These are phyloP conservation scores for Dicrurus megarhynchus DNA, from an alignment of 2,113 vertebrate genomes.

Conservation along the genomic window DNA sequence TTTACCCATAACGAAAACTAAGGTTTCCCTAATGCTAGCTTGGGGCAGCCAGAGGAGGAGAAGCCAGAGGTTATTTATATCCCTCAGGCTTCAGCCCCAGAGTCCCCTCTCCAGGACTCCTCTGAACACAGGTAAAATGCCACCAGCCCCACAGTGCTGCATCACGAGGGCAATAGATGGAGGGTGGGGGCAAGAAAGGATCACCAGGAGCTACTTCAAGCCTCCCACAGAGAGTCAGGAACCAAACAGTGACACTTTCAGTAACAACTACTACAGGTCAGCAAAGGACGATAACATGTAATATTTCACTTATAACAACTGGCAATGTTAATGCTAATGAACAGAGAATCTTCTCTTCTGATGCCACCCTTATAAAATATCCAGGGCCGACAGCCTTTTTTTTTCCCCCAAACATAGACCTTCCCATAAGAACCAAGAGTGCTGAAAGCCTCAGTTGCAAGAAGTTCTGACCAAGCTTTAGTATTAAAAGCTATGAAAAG, in stretches of 20 bases:
- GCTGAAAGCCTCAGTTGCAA: neutral
- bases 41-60: neutral
- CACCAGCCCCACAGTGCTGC: neutral
- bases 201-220: neutral
- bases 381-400: neutral
- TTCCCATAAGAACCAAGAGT: neutral
- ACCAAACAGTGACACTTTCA: neutral
- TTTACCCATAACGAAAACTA: neutral
- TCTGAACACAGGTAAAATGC: neutral
- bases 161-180: neutral
- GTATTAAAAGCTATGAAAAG: neutral
- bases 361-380: neutral
- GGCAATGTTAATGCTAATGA: neutral
- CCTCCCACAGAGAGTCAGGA: neutral
- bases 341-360: neutral
- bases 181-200: rapidly evolving
- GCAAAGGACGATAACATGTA: neutral
- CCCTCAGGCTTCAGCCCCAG: neutral
- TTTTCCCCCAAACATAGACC: neutral
- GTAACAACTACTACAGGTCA: neutral
- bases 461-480: neutral
- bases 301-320: neutral
- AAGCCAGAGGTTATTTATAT: neutral
- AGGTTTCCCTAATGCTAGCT: neutral
- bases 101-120: neutral